A percentile compares a stretch with the other conserved stretches of the same genome.
Evolutionary conservation across 2,888 invertebrate genomes (phyloP).

Genomic region (Chirona hameri): DNA sequence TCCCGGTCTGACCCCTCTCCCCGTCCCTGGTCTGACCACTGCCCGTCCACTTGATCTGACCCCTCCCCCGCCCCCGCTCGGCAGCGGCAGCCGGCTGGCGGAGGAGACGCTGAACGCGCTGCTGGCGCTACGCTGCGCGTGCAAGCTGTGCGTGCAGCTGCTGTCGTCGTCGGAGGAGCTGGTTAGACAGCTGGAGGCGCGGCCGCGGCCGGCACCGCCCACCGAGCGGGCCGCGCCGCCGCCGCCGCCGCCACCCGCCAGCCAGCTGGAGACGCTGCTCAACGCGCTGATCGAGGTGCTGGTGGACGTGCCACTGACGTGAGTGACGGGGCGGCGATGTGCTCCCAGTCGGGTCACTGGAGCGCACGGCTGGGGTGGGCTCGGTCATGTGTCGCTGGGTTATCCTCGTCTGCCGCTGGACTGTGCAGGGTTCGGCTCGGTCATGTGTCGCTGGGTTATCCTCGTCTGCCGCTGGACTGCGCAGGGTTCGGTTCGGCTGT

Average conservation of each 20-base stretch:
- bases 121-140: constrained; percentile 37
- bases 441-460: too few relatives aligned
- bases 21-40: background rate
- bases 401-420: too few relatives aligned
- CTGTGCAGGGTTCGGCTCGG: too few relatives aligned
- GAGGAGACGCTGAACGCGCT: constrained; percentile 38
- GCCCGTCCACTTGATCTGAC: background rate
- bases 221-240: background rate
- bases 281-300: constrained; percentile 37
- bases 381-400: too few relatives aligned
- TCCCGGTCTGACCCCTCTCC: background rate
- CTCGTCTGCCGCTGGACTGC: too few relatives aligned
- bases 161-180: constrained; percentile 37
- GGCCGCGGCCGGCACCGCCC: constrained; percentile 12
- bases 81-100: constrained; percentile 36
- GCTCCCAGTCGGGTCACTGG: too few relatives aligned
- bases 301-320: constrained; percentile 38
- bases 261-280: constrained; percentile 37
- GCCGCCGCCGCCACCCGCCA: background rate
- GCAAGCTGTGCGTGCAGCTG: constrained; percentile 37
- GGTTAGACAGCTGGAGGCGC: constrained; percentile 35
- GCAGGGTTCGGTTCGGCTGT: too few relatives aligned
- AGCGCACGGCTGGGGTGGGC: too few relatives aligned
- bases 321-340: too few relatives aligned
- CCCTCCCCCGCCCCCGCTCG: background rate